Percentiles rank a stretch among this genome's conserved stretches.
Conservation (phyloP, 2,888 invertebrate genomes). For the Nebria salina region DNA sequence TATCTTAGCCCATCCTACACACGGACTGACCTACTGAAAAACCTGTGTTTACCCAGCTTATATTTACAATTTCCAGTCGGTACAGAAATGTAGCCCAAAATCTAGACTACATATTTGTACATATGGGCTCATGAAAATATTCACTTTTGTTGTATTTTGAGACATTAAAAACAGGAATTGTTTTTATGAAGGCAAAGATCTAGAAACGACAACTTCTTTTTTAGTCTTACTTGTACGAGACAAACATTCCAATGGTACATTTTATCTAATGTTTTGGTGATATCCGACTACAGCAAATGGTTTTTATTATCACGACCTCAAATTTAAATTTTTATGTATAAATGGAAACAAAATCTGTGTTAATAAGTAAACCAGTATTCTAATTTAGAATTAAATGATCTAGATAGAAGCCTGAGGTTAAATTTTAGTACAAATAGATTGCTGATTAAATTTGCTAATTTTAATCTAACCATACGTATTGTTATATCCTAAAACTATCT, state of each 20-base stretch:
- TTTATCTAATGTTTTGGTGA: background rate
- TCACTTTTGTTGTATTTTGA: background rate
- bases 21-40: slow-evolving; percentile 53
- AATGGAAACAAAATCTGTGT: background rate
- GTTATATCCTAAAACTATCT: too few species aligned
- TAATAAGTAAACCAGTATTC: background rate
- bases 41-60: slow-evolving; percentile 50
- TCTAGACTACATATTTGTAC: slow-evolving; percentile 11
- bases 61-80: slow-evolving; percentile 49
- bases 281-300: background rate
- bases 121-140: slow-evolving; percentile 3
- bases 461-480: too few species aligned
- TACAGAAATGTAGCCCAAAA: slow-evolving; percentile 51
- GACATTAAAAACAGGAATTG: slow-evolving; percentile 6
- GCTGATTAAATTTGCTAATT: too few species aligned
- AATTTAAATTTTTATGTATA: background rate
- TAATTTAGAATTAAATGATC: background rate
- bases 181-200: background rate
- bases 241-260: background rate
- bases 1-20: slow-evolving; percentile 53
- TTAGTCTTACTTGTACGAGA: background rate
- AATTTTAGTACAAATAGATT: too few species aligned
- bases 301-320: background rate
- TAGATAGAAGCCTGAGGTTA: too few species aligned
- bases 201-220: background rate